Evolutionary conservation across 2,888 invertebrate genomes (phyloP).

Genomic region (Epirrhoe tristata): DNA sequence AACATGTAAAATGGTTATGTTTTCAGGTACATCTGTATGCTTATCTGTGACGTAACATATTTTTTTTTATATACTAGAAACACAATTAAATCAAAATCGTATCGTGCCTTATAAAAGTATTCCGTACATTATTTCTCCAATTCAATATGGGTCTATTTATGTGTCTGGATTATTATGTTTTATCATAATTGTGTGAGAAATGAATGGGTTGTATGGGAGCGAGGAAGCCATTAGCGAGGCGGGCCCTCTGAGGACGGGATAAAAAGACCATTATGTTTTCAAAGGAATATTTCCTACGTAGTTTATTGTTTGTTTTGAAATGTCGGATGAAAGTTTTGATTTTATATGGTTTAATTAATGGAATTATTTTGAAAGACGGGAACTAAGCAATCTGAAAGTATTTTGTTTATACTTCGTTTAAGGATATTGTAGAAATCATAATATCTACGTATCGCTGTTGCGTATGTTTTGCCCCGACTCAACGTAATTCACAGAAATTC

Average conservation of each 20-base stretch:
- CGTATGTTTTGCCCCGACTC: no score
- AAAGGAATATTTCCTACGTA: slow-evolving; percentile 39
- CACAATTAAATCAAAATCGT: slow-evolving; percentile 7
- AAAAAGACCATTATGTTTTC: slow-evolving; percentile 38
- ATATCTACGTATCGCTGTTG: neutral
- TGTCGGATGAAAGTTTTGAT: slow-evolving; percentile 21
- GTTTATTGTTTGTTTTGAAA: slow-evolving; percentile 39
- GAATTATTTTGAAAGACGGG: neutral
- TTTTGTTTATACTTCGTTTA: neutral
- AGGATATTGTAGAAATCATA: neutral
- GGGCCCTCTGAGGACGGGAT: slow-evolving; percentile 50
- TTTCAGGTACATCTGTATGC: neutral
- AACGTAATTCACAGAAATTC: no score
- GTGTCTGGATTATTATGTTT: slow-evolving; percentile 45
- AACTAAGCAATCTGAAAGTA: neutral
- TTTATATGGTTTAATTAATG: slow-evolving; percentile 16
- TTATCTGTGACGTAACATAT: neutral
- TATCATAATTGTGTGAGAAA: slow-evolving; percentile 54
- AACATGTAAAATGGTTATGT: no score
- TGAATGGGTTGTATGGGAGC: slow-evolving; percentile 49
- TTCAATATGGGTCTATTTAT: slow-evolving; percentile 34
- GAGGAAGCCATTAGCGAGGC: slow-evolving; percentile 51
- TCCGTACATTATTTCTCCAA: slow-evolving; percentile 25
- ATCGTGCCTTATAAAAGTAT: slow-evolving; percentile 22
- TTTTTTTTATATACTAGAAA: slow-evolving; percentile 12